These are phyloP conservation scores for Athalia rosae DNA, from an alignment of 2,888 invertebrate species.

Conservation along the genomic window DNA sequence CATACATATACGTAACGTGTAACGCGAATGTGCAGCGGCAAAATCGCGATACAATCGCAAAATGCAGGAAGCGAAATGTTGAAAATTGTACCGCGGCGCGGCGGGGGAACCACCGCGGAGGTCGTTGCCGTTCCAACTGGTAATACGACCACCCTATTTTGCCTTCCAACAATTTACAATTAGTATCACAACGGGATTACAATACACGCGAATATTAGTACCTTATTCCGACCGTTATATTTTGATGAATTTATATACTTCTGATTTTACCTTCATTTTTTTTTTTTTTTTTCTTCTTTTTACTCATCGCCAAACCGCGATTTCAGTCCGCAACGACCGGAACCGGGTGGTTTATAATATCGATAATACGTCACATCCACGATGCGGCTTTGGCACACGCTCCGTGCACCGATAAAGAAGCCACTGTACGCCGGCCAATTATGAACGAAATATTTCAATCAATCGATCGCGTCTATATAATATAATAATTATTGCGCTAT, in stretches of 20 bases:
- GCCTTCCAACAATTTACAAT: too few relatives aligned
- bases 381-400: neutral
- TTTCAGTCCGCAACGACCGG: neutral
- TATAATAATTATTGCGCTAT: neutral
- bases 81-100: too few relatives aligned
- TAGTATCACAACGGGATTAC: too few relatives aligned
- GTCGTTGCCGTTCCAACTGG: too few relatives aligned
- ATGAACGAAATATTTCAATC: conserved; percentile 3
- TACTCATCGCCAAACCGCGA: neutral
- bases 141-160: too few relatives aligned
- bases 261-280: neutral
- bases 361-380: neutral
- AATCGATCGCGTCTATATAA: neutral
- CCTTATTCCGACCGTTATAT: neutral
- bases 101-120: too few relatives aligned
- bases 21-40: too few relatives aligned
- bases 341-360: neutral
- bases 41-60: too few relatives aligned
- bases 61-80: too few relatives aligned
- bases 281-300: neutral
- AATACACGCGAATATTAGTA: too few relatives aligned
- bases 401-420: neutral
- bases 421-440: neutral
- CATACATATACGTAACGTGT: too few relatives aligned
- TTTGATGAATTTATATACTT: neutral